Conservation (phyloP, 1,140 invertebrate species). For the Eriocheir sinensis region DNA sequence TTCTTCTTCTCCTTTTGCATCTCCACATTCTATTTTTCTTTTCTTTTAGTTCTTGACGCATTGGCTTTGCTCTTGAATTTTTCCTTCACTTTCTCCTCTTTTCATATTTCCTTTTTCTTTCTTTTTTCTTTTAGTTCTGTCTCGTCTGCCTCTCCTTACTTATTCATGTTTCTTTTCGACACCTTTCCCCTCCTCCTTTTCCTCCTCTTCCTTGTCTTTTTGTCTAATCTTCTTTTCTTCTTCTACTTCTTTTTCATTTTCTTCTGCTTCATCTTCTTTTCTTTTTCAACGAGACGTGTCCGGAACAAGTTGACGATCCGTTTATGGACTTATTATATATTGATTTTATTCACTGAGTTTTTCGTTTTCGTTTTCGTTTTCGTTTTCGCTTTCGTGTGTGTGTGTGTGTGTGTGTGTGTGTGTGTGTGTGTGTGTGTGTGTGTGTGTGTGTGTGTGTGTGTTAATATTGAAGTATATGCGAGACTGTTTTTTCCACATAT, state of each 20-base stretch:
- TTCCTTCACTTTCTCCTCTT: neutral
- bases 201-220: neutral
- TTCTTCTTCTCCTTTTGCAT: neutral
- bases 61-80: neutral
- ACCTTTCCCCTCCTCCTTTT: neutral
- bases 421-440: neutral
- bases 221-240: neutral
- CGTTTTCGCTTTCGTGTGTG: neutral
- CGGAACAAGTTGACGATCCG: too few relatives aligned
- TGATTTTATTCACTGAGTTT: too few relatives aligned
- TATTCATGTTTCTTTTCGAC: neutral
- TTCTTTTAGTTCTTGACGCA: neutral
- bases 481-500: neutral
- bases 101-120: neutral
- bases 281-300: too few relatives aligned
- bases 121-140: neutral
- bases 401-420: neutral
- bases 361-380: neutral
- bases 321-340: too few relatives aligned
- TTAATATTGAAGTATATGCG: conserved; percentile 7
- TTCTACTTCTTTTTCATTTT: too few relatives aligned
- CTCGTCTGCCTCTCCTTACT: neutral
- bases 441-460: conserved; percentile 7
- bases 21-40: neutral
- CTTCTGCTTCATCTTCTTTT: too few relatives aligned